phyloP scores from a whole-genome alignment of 2,888 invertebrate species.

The Neelides folsomi region DNA sequence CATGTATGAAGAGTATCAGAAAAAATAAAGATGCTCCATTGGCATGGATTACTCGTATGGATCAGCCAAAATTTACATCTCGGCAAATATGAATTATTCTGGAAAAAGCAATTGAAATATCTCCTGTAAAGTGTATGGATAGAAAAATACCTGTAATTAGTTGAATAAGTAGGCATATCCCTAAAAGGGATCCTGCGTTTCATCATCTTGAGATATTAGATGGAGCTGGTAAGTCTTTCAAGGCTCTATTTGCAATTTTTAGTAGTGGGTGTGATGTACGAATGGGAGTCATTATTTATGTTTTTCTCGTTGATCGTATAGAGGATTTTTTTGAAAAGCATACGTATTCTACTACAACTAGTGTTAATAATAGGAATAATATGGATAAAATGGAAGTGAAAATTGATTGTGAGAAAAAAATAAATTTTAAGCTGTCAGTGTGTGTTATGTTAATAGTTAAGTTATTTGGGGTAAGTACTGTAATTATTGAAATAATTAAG shows the following conservation, averaged over 20 bases:
- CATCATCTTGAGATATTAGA: slow-evolving; percentile 51
- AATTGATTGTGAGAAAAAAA: slow-evolving; percentile 41
- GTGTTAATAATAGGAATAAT: slow-evolving; percentile 48
- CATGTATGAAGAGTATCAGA: slow-evolving; percentile 54
- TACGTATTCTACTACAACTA: slow-evolving; percentile 43
- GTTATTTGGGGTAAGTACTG: no score
- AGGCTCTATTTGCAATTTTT: slow-evolving; percentile 47
- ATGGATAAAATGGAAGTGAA: slow-evolving; percentile 35
- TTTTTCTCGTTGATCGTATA: slow-evolving; percentile 42
- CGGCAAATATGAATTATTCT: slow-evolving; percentile 56
- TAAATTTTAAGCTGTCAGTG: no score
- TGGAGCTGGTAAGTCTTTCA: slow-evolving; percentile 49
- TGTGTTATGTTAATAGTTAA: no score
- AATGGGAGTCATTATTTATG: slow-evolving; percentile 33
- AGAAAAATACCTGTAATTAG: slow-evolving; percentile 54
- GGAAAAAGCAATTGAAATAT: slow-evolving; percentile 51
- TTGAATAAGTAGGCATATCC: slow-evolving; percentile 51
- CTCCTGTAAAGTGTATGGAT: slow-evolving; percentile 54
- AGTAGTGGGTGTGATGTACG: slow-evolving; percentile 35
- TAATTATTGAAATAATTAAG: slow-evolving; percentile 3
- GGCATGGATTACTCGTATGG: slow-evolving; percentile 52
- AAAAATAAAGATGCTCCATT: slow-evolving; percentile 62
- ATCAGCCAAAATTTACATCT: slow-evolving; percentile 55
- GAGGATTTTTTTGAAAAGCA: slow-evolving; percentile 48
- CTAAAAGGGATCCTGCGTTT: slow-evolving; percentile 56